Evolutionary conservation across 1,140 invertebrate genomes (phyloP), one percentile per base, ranked within the genome.

Genomic region (Pinna nobilis): DNA sequence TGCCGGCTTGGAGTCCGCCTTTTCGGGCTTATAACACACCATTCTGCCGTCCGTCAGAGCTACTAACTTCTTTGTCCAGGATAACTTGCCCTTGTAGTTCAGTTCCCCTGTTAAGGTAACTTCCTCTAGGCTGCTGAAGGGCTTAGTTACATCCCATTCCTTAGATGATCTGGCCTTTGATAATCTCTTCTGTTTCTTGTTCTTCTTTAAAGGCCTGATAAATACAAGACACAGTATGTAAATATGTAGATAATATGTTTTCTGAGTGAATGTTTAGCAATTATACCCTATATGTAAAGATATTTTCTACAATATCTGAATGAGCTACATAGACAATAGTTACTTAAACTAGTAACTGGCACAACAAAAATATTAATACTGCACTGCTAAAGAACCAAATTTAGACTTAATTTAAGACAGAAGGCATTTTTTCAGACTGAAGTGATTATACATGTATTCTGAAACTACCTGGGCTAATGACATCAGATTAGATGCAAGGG

Each of bases 21-120:
- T 82, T 25, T 84, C 82, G 20, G 81, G 80, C 47, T 82, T 84
- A 67, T 84, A 84, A 59, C 81, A 76, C 11, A 77, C 76, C 70
- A 84, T 6, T 64, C 73, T 66, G 23, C 82, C 81, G 20, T 75
- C 77, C 39, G 73, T 78, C 9, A 84, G 68, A 50, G 81, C 82
- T 7, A 77, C 79, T 15, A 77, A 55, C 37, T 77, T 73, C 25
- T 70, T 74, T 6, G 77, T 82, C 82, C 82, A 84, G 20, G 76
- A 76, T 59, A 84, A 66, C 65, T 84, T 84, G 33, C 81, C 76
- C 37, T 76, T 79, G 60, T 78, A 76, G 4, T 74, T 44, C 18
- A 84, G 74, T 37, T 84, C 82, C 13, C 82, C 82, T 9, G 80
- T 82, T 28, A 84, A 23, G 15, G 72, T 70, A 5, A 84, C 61